Evolutionary conservation across 1,140 invertebrate species (phyloP), one percentile per base, ranked within the genome.

Genomic region (Heliconius hewitsoni): DNA sequence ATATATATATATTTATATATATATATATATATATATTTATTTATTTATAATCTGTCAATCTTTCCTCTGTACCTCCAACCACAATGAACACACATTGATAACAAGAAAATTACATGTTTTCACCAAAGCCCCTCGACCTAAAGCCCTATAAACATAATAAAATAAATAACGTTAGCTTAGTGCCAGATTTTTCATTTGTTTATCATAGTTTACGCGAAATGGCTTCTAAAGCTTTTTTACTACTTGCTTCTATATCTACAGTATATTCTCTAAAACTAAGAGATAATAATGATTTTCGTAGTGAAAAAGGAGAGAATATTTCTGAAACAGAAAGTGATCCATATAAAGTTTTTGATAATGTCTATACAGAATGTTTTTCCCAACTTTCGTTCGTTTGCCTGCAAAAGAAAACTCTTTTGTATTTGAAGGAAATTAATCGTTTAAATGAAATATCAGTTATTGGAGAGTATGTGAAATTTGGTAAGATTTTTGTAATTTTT

Each of bases 401-500:
- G 23, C 95, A 95, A 80, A 95, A 92, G 52, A 94, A 95, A 81
- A 91, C 96, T 4, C 85, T 95, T 18, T 79, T 91, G 74, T 96
- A 95, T 83, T 82, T 96, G 16, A 93, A 95, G 27, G 87, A 90
- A 18, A 85, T 96, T 27, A 92, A 95, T 78, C 84, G 85, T 11
- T 84, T 96, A 18, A 91, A 93, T 34, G 95, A 96, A 81, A 91
- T 96, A 39, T 94, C 91, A 9, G 83, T 96, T 23, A 84, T 95
- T 18, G 95, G 95, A 1, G 92, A 94, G 71, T 91, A 92, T 75
- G 86, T 96, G 3, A 95, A 95, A 78, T 93, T 96, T 52, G 95
- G 96, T 88, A 94, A 94, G 87, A 23, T 60, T 60, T 60, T 60
- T 11, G 19, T 23, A 13, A 13, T 60, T n/a, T 57, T 60, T 60